A percentile compares a stretch with the other conserved stretches of the same genome.
phyloP scores from a whole-genome alignment of 1,140 invertebrate genomes.

The Lepidurus packardi region DNA sequence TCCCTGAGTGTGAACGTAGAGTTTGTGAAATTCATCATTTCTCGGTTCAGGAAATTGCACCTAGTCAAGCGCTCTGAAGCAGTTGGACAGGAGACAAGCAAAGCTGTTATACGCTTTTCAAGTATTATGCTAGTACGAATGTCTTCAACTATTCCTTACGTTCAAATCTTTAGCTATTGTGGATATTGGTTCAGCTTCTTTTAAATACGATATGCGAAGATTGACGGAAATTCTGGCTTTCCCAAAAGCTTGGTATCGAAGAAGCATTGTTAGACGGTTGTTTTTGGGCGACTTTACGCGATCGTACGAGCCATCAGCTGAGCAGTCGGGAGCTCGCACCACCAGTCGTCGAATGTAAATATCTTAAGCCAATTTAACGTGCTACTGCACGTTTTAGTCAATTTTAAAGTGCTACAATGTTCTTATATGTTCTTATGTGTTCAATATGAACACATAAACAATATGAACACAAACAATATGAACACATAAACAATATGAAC shows the following conservation, averaged over 20 bases:
- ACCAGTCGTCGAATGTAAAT: background rate
- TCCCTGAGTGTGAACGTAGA: constrained; percentile 93
- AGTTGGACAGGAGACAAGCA: constrained; percentile 47
- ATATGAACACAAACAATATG: too few relatives aligned
- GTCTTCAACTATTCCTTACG: constrained; percentile 32
- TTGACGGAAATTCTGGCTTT: constrained; percentile 94
- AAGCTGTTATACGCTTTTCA: constrained; percentile 80
- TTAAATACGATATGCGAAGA: constrained; percentile 98
- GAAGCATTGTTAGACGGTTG: constrained; percentile 82
- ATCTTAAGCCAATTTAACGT: background rate
- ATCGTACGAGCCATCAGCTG: constrained; percentile 25
- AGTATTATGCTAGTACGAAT: constrained; percentile 54
- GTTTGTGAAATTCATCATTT: constrained; percentile 93
- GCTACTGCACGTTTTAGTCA: background rate
- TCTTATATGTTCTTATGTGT: too few relatives aligned
- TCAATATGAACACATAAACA: too few relatives aligned
- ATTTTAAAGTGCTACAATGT: background rate
- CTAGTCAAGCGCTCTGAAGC: constrained; percentile 51
- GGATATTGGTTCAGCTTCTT: constrained; percentile 94
- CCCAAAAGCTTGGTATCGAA: constrained; percentile 94
- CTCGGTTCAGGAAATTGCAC: constrained; percentile 76
- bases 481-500: too few relatives aligned
- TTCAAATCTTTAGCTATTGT: constrained; percentile 67
- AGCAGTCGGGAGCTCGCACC: background rate
- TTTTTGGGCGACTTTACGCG: constrained; percentile 83